These are phyloP conservation scores for Orchestia grillus DNA, from an alignment of 1,140 invertebrate genomes.

Conservation along the genomic window DNA sequence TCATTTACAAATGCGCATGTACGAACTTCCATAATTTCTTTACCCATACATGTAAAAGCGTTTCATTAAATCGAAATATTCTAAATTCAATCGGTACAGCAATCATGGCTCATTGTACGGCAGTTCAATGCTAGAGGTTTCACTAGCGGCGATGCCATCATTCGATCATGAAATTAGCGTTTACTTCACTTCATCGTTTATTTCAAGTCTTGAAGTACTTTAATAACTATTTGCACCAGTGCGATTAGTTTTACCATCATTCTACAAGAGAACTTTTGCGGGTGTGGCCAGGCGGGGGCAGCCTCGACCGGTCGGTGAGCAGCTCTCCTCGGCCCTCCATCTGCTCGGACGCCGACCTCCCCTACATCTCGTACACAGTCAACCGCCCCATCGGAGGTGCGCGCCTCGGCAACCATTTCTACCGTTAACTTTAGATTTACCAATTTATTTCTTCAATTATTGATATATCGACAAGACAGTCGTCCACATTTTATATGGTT, in stretches of 20 bases:
- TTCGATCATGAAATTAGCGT: background rate
- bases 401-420: background rate
- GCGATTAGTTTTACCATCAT: background rate
- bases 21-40: too few species aligned
- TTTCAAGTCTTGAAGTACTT: background rate
- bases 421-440: too few species aligned
- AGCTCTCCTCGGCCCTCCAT: conserved; percentile 84
- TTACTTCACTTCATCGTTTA: background rate
- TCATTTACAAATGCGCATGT: too few species aligned
- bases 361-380: conserved; percentile 94
- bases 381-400: conserved; percentile 86
- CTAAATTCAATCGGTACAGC: too few species aligned
- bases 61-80: too few species aligned
- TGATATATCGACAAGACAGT: too few species aligned
- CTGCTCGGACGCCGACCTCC: conserved; percentile 89
- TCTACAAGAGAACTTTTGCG: background rate
- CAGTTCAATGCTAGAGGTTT: too few species aligned
- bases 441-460: too few species aligned
- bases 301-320: conserved; percentile 17
- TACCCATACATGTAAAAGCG: too few species aligned
- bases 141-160: background rate
- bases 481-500: too few species aligned
- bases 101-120: too few species aligned
- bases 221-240: background rate
- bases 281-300: background rate